Conservation (phyloP, 2,888 invertebrate genomes). For the Cryptocephalus moraei region DNA sequence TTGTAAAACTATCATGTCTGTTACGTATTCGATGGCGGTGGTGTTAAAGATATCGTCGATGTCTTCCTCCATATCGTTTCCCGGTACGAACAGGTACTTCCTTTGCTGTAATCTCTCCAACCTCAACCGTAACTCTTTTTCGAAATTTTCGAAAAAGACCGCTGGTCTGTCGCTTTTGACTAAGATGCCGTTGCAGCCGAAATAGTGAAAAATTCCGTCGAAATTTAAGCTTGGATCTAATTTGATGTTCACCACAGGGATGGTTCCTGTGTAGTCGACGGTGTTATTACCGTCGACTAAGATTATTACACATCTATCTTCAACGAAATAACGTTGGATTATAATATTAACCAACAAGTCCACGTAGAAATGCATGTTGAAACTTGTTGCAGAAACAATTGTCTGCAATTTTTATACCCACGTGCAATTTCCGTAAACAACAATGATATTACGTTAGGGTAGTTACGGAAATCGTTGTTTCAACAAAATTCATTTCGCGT, state of each 20-base stretch:
- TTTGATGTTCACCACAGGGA: slow-evolving; percentile 2
- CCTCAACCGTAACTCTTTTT: slow-evolving; percentile 14
- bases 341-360: slow-evolving; percentile 12
- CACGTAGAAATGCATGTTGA: slow-evolving; percentile 7
- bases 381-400: neutral
- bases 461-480: no score
- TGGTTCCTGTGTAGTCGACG: slow-evolving; percentile 4
- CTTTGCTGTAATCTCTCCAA: slow-evolving; percentile 17
- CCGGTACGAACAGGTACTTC: slow-evolving; percentile 16
- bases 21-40: slow-evolving; percentile 15
- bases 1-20: slow-evolving; percentile 25
- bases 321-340: slow-evolving; percentile 14
- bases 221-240: slow-evolving; percentile 1
- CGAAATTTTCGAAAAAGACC: slow-evolving; percentile 15
- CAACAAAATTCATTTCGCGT: no score
- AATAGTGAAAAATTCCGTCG: slow-evolving; percentile 16
- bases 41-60: slow-evolving; percentile 12
- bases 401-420: no score
- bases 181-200: slow-evolving; percentile 23
- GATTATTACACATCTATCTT: slow-evolving; percentile 14
- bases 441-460: no score
- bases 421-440: no score
- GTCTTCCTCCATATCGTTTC: slow-evolving; percentile 7
- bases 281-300: slow-evolving; percentile 11
- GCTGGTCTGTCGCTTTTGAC: slow-evolving; percentile 14